phyloP scores from a whole-genome alignment of 1,140 invertebrate genomes.

The Helicoverpa zea region DNA sequence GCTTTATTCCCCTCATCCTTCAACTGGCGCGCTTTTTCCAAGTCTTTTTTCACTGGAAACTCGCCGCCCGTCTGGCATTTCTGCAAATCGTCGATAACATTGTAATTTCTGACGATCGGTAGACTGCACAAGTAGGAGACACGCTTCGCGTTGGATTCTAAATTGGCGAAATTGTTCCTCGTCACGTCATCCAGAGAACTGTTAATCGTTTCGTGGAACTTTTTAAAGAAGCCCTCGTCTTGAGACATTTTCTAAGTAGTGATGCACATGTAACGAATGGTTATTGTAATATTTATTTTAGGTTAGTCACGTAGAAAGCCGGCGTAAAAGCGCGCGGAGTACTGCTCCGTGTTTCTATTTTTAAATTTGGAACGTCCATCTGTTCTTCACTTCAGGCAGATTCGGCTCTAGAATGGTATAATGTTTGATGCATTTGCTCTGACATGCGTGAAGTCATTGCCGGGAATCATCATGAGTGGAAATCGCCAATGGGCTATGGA shows the following conservation, averaged over 20 bases:
- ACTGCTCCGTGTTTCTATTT: slow-evolving; percentile 76
- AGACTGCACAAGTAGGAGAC: slow-evolving; percentile 76
- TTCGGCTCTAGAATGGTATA: slow-evolving; percentile 31
- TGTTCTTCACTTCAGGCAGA: slow-evolving; percentile 66
- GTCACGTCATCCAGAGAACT: slow-evolving; percentile 75
- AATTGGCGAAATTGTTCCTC: slow-evolving; percentile 82
- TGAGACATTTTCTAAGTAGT: slow-evolving; percentile 68
- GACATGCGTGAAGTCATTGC: neutral
- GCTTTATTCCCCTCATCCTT: slow-evolving; percentile 93
- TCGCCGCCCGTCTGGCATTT: slow-evolving; percentile 67
- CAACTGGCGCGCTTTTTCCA: slow-evolving; percentile 88
- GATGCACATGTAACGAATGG: slow-evolving; percentile 46
- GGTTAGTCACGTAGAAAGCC: slow-evolving; percentile 69
- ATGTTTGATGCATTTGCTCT: slow-evolving; percentile 22
- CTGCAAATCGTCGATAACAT: slow-evolving; percentile 70
- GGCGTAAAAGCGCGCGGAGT: slow-evolving; percentile 60
- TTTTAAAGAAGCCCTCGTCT: slow-evolving; percentile 79
- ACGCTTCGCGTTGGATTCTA: slow-evolving; percentile 78
- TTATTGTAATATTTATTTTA: slow-evolving; percentile 57
- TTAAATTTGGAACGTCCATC: slow-evolving; percentile 74
- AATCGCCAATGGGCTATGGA: too few species aligned
- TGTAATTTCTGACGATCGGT: slow-evolving; percentile 72
- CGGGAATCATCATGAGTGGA: neutral
- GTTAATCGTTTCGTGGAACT: slow-evolving; percentile 78
- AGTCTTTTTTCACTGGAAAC: slow-evolving; percentile 88